Percentiles rank a stretch among this genome's conserved stretches.
These are phyloP conservation scores for Turdus rufiventris DNA, from an alignment of 2,113 vertebrate species.

Conservation along the genomic window DNA sequence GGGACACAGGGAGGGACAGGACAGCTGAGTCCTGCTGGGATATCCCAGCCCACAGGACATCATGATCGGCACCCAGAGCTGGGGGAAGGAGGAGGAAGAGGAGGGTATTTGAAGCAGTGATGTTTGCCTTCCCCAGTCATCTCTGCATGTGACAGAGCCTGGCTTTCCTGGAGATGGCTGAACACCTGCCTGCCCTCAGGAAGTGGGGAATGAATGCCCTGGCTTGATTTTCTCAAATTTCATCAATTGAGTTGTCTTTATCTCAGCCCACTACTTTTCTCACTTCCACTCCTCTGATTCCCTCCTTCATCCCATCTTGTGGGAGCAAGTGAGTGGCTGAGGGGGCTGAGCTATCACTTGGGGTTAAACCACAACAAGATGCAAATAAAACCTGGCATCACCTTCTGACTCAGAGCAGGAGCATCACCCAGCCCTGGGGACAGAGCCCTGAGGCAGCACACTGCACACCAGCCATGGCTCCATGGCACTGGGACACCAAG, in stretches of 20 bases:
- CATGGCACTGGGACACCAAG: not conserved
- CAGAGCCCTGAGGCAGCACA: not conserved
- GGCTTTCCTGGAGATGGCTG: not conserved
- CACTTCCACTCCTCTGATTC: not conserved
- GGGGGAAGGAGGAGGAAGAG: not conserved
- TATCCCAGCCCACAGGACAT: rapidly evolving
- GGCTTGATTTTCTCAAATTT: not conserved
- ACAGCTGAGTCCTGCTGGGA: not conserved
- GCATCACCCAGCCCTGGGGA: rapidly evolving
- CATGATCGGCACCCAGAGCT: not conserved
- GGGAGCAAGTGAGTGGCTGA: rapidly evolving
- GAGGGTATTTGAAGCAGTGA: not conserved
- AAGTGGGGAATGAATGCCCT: not conserved
- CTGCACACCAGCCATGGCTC: not conserved
- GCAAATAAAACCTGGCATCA: not conserved
- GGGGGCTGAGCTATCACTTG: not conserved
- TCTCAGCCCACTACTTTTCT: not conserved
- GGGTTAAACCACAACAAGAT: not conserved
- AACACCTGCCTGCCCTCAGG: not conserved
- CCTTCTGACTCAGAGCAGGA: not conserved
- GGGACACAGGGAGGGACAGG: not conserved
- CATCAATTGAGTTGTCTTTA: not conserved
- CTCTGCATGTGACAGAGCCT: not conserved
- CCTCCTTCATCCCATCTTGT: not conserved
- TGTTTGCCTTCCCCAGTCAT: not conserved